Evolutionary conservation across 2,888 invertebrate genomes (phyloP), one percentile per base, ranked within the genome.

Genomic region (Leptodirus hochenwartii): DNA sequence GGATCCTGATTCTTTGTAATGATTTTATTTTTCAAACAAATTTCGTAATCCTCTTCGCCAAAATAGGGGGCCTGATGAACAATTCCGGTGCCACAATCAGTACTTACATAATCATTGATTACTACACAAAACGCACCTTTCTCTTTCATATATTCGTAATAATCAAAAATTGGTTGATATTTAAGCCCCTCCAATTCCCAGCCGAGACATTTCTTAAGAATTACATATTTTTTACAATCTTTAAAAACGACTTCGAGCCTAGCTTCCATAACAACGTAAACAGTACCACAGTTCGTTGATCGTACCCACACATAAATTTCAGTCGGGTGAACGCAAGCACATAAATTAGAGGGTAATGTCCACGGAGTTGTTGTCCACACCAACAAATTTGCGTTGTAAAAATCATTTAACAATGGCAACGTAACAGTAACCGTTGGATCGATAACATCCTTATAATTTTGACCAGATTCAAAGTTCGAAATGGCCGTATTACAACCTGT

Each of bases 351-450:
- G 0, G 98, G 98, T 37, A 99, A 61, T 12, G 98, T 99, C 98
- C 98, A 99, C 0, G 98, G 98, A 6, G 98, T 99, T 4, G 98
- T 98, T 1, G 98, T 99, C 98, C 98, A 99, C 3, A 90, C 85
- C 5, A 95, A 59, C 30, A 93, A 53, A 15, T 69, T 64, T 20
- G 73, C 74, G 11, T 35, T 47, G 1, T 64, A 61, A 17, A 72
- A 71, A 39, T 79, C 69, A 13, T 40, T 40, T 20, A 73, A 50
- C 25, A 95, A 60, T 9, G 87, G 87, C 45, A 98, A 81, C 30
- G 75, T 74, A 2, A 96, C 77, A 17, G 88, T 78, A 12, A 96
- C 82, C 30, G 93, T 82, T 5, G 96, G 95, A 59, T 98, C 98
- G 1, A 84, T 73, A 2, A 93, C 91, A 53, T 95, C 93, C 50